These are phyloP conservation scores for Caenorhabditis becei DNA, from an alignment of 2,888 invertebrate species.

Conservation along the genomic window DNA sequence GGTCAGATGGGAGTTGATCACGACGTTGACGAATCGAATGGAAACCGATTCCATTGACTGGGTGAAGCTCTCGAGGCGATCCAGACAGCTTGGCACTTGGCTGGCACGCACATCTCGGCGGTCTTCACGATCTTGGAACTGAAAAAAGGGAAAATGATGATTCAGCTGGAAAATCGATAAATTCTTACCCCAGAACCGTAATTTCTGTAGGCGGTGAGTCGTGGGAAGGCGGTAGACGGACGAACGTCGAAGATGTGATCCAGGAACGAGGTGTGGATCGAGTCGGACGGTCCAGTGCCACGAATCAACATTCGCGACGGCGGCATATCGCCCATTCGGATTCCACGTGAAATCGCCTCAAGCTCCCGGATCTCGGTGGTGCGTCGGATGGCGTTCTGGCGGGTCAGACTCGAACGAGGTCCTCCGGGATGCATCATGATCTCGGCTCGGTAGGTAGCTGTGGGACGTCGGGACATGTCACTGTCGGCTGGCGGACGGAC, in stretches of 20 bases:
- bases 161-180: not conserved
- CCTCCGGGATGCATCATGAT: slow-evolving; percentile 7
- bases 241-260: slow-evolving; percentile 52
- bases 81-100: slow-evolving; percentile 63
- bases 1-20: slow-evolving; percentile 58
- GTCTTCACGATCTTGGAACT: slow-evolving; percentile 41
- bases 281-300: slow-evolving; percentile 10
- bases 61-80: slow-evolving; percentile 65
- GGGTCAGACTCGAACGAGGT: slow-evolving; percentile 33
- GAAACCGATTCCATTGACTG: slow-evolving; percentile 68
- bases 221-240: slow-evolving; percentile 12
- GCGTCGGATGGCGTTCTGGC: slow-evolving; percentile 60
- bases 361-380: slow-evolving; percentile 41
- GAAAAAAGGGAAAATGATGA: slow-evolving; percentile 4
- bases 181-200: slow-evolving; percentile 29
- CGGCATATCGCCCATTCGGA: slow-evolving; percentile 29
- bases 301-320: slow-evolving; percentile 36
- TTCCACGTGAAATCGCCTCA: slow-evolving; percentile 22
- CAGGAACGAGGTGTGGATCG: slow-evolving; percentile 27
- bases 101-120: slow-evolving; percentile 45
- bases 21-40: slow-evolving; percentile 58
- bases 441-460: slow-evolving; percentile 18
- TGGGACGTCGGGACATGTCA: slow-evolving; percentile 17
- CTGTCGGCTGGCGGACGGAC: slow-evolving; percentile 38
- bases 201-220: slow-evolving; percentile 21